Evolutionary conservation across 2,113 vertebrate genomes (phyloP), one percentile per base, ranked within the genome.

Genomic region (Rhombomys opimus): DNA sequence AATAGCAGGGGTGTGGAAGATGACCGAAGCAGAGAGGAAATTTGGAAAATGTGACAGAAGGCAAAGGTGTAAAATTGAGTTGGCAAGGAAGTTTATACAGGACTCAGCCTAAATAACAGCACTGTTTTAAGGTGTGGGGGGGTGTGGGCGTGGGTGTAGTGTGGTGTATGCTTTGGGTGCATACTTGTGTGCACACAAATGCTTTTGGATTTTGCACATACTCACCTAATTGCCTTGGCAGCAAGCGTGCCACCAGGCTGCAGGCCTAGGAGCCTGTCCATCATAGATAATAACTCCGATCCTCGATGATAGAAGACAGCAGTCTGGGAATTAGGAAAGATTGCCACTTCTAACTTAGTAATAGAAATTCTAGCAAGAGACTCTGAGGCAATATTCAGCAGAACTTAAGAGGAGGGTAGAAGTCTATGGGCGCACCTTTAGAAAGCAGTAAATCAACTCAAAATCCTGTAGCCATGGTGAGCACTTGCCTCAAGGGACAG

Each of bases 401-500:
- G 68, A 82, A 75, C 87, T 70, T 84, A 54, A 84, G n/a, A 81
- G 70, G 12, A 87, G 25, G 89, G 72, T 61, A 67, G 11, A 65
- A 91, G 75, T 61, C 73, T 84, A 0, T 54, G 10, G 17, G 23
- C 54, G 11, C 38, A 72, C 7, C 25, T 96, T 87, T 67, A 72
- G 38, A 72, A 97, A 91, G 52, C 52, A 87, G 41, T 94, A 92
- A 92, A 90, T 88, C 91, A 91, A 41, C 32, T 35, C 17, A 63
- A 27, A 76, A 75, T 63, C 59, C 78, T 91, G 35, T 63, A 82
- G 20, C 94, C 38, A 2, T 14, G 14, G 59, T 50, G 54, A 95
- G 50, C 35, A 5, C 41, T 81, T 89, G 81, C 93, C 15, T 0
- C 41, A 2, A 90, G 94, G 93, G 88, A 95, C 78, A 91, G 67